These are phyloP conservation scores for Sorex araneus DNA, from an alignment of 2,113 vertebrate species.

Conservation along the genomic window DNA sequence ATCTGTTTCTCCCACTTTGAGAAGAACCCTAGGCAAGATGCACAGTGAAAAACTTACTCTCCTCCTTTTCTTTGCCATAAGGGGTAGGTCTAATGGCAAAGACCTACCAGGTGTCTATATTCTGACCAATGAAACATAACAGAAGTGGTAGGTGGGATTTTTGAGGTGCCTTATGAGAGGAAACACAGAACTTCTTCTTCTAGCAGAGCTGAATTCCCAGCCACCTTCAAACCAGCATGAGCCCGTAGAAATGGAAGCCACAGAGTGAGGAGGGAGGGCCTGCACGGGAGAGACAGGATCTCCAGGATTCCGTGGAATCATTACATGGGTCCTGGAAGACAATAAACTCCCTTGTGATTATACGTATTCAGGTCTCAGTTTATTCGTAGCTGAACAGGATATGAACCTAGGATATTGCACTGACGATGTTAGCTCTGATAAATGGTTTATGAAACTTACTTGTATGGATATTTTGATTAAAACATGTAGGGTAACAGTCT, in stretches of 20 bases:
- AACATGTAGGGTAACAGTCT: neutral
- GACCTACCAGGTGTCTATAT: neutral
- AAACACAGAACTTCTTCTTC: neutral
- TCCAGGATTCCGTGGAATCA: neutral
- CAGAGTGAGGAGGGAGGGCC: neutral
- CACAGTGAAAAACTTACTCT: neutral
- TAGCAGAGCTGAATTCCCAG: neutral
- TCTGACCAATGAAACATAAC: neutral
- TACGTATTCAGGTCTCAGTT: neutral
- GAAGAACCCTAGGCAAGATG: neutral
- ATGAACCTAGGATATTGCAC: neutral
- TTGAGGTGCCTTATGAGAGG: neutral
- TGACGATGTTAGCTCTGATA: conserved; percentile 61
- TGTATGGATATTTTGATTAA: conserved; percentile 33
- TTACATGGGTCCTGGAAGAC: neutral
- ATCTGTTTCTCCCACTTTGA: neutral
- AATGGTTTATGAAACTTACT: conserved; percentile 7
- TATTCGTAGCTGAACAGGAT: conserved; percentile 13
- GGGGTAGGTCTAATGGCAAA: too few species aligned
- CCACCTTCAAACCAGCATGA: neutral
- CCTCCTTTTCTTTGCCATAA: neutral
- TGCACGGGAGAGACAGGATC: neutral
- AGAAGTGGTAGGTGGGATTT: neutral
- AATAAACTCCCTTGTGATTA: neutral
- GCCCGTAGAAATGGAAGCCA: neutral